phyloP scores from a whole-genome alignment of 2,888 invertebrate genomes.

The Brachylomia viminalis region DNA sequence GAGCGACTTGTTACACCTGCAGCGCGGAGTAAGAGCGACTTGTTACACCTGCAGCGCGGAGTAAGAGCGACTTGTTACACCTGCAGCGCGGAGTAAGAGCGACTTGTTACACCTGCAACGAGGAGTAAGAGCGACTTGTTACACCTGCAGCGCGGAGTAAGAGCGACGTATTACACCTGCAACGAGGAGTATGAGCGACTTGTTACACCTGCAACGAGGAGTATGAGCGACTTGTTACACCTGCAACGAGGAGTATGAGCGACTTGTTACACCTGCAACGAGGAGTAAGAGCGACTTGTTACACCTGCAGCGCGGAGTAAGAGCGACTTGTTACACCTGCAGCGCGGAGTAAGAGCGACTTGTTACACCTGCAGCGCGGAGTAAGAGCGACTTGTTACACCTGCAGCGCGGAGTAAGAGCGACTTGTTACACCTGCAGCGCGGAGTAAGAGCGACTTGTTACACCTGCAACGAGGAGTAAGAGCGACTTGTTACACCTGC shows the following conservation, averaged over 20 bases:
- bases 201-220: neutral
- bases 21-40: neutral
- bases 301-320: neutral
- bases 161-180: neutral
- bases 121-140: neutral
- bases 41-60: neutral
- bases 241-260: neutral
- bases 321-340: neutral
- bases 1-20: neutral
- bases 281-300: conserved; percentile 3
- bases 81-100: neutral
- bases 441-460: neutral
- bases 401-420: neutral
- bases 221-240: conserved; percentile 4
- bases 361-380: neutral
- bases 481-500: conserved; percentile 1
- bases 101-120: conserved; percentile 2
- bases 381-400: neutral
- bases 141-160: neutral
- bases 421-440: conserved; percentile 1
- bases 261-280: neutral
- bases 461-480: neutral
- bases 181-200: neutral
- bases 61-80: neutral
- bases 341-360: neutral